Conservation (phyloP, 1,140 invertebrate genomes). For the Drosophila murphyi region DNA sequence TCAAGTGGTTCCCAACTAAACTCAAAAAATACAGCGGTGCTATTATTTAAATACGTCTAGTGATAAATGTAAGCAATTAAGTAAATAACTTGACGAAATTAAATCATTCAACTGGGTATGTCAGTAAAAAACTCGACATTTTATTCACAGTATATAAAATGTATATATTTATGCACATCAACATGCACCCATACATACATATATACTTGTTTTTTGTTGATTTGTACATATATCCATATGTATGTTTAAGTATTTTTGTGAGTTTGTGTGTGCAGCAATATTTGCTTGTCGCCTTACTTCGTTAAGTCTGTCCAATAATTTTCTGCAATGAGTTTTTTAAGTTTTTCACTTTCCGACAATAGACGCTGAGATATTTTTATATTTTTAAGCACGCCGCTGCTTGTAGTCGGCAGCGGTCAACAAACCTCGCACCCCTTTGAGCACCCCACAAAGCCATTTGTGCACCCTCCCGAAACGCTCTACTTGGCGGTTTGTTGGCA, state of each 20-base stretch:
- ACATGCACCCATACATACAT: neutral
- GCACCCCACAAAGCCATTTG: neutral
- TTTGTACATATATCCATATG: neutral
- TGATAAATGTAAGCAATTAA: slow-evolving; percentile 18
- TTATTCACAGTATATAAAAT: neutral
- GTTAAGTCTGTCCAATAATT: slow-evolving; percentile 17
- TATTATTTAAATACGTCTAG: neutral
- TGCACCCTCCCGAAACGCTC: neutral
- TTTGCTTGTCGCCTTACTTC: slow-evolving; percentile 15
- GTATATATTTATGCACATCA: no score
- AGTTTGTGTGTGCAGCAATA: neutral
- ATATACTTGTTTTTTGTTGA: slow-evolving; percentile 3
- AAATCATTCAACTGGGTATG: slow-evolving; percentile 8
- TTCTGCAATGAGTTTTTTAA: slow-evolving; percentile 5
- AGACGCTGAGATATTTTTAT: slow-evolving; percentile 3
- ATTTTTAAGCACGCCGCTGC: neutral
- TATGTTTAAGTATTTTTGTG: neutral
- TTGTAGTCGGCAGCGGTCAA: neutral
- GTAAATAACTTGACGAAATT: neutral
- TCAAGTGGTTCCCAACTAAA: slow-evolving; percentile 35
- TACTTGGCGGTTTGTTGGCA: slow-evolving; percentile 13
- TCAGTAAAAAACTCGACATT: neutral
- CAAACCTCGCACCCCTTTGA: neutral
- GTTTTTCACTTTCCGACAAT: neutral
- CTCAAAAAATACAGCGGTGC: neutral